Evolutionary conservation across 2,797 vertebrate species (phyloP).

Genomic region (Octomys mimax): DNA sequence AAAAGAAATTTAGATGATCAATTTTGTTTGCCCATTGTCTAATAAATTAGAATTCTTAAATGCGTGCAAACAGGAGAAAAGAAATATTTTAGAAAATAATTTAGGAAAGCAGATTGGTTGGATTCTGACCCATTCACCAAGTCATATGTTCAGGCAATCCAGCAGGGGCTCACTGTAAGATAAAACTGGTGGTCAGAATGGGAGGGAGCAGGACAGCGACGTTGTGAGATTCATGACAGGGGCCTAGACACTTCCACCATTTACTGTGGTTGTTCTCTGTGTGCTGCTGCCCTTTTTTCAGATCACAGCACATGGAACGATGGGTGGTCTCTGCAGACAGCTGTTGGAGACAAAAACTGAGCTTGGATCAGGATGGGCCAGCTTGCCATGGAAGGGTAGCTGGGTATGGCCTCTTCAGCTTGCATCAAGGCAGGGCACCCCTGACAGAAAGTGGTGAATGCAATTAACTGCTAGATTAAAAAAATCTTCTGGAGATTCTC

Average conservation of each 20-base stretch:
- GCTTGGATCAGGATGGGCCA: not conserved
- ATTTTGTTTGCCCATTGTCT: not conserved
- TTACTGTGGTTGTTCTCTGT: not conserved
- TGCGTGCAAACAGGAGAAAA: not conserved
- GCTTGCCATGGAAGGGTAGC: not conserved
- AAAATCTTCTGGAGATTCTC: no score
- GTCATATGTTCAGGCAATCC: not conserved
- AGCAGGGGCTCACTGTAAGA: not conserved
- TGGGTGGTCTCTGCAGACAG: not conserved
- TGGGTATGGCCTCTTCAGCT: not conserved
- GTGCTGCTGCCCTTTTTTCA: not conserved
- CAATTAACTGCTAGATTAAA: not conserved
- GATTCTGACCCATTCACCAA: not conserved
- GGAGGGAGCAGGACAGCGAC: no score
- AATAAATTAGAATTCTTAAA: not conserved
- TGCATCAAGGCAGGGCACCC: not conserved
- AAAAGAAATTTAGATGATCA: not conserved
- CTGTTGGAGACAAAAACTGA: not conserved
- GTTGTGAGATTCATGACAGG: no score
- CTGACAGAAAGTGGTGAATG: not conserved
- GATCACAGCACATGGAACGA: not conserved
- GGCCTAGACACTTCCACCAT: not conserved
- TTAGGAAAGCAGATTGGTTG: not conserved
- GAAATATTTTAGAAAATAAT: not conserved
- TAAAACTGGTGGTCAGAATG: not conserved